Evolutionary conservation across 2,888 invertebrate genomes (phyloP).

Genomic region (Tanytarsus gracilentus): DNA sequence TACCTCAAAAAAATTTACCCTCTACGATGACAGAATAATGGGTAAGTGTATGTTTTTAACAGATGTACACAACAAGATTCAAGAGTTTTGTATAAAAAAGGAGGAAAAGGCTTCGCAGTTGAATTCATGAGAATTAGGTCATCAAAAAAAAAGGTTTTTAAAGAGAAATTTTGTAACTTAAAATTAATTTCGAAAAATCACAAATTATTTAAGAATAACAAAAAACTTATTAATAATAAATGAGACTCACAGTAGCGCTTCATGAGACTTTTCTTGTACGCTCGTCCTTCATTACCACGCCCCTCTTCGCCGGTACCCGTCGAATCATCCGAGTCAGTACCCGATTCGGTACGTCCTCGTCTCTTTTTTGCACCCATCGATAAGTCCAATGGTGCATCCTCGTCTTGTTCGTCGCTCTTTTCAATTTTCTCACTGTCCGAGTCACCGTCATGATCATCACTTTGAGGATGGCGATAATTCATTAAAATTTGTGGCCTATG

Average conservation of each 20-base stretch:
- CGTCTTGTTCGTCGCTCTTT: slow-evolving; percentile 40
- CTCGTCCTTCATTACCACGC: slow-evolving; percentile 43
- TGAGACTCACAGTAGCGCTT: slow-evolving; percentile 83
- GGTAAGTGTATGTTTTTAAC: no score
- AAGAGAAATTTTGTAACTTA: neutral
- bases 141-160: slow-evolving; percentile 2
- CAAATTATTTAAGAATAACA: neutral
- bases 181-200: neutral
- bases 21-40: no score
- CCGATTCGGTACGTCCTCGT: slow-evolving; percentile 55
- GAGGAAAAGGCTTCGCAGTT: neutral
- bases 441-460: neutral
- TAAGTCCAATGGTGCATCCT: slow-evolving; percentile 70
- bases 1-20: no score
- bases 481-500: slow-evolving; percentile 20
- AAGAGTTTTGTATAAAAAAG: neutral
- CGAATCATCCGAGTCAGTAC: slow-evolving; percentile 73
- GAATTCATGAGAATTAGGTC: slow-evolving; percentile 29
- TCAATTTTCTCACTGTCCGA: slow-evolving; percentile 6
- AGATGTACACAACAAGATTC: no score
- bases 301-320: slow-evolving; percentile 47
- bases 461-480: slow-evolving; percentile 10
- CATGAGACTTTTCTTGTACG: slow-evolving; percentile 89
- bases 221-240: neutral
- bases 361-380: slow-evolving; percentile 48